Evolutionary conservation across 1,140 invertebrate genomes (phyloP).

Genomic region (Trichonephila clavipes): DNA sequence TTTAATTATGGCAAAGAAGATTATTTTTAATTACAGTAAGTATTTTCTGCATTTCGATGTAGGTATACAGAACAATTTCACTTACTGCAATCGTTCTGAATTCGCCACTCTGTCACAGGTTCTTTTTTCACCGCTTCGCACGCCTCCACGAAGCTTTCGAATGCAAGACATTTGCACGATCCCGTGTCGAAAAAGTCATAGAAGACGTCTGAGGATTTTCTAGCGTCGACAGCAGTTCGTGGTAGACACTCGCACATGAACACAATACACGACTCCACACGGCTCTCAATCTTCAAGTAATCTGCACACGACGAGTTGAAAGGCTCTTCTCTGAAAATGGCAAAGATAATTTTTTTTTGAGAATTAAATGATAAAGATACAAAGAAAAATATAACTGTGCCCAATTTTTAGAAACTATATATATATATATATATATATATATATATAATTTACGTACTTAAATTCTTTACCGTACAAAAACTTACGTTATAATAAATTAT

Average conservation of each 20-base stretch:
- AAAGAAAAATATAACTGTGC: no score
- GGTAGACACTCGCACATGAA: slow-evolving; percentile 70
- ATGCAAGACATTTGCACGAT: slow-evolving; percentile 86
- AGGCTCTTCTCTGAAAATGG: slow-evolving; percentile 38
- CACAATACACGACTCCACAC: slow-evolving; percentile 49
- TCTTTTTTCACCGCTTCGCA: slow-evolving; percentile 86
- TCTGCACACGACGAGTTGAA: slow-evolving; percentile 26
- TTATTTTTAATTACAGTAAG: no score
- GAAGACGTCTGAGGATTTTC: slow-evolving; percentile 37
- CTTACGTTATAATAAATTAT: no score
- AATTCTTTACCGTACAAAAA: no score
- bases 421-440: no score
- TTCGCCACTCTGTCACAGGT: slow-evolving; percentile 87
- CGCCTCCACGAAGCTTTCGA: slow-evolving; percentile 87
- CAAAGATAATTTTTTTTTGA: not conserved
- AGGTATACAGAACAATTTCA: slow-evolving; percentile 75
- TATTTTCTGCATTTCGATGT: no score
- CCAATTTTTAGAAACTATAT: no score
- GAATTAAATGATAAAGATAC: no score
- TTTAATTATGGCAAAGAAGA: no score
- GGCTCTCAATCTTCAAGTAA: slow-evolving; percentile 50
- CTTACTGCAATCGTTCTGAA: slow-evolving; percentile 86
- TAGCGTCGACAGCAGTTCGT: slow-evolving; percentile 3
- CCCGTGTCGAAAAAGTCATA: slow-evolving; percentile 77
- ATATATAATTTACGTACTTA: no score